A percentile compares a stretch with the other conserved stretches of the same genome.
Evolutionary conservation across 1,140 invertebrate genomes (phyloP).

Genomic region (Drosophila takahashii): DNA sequence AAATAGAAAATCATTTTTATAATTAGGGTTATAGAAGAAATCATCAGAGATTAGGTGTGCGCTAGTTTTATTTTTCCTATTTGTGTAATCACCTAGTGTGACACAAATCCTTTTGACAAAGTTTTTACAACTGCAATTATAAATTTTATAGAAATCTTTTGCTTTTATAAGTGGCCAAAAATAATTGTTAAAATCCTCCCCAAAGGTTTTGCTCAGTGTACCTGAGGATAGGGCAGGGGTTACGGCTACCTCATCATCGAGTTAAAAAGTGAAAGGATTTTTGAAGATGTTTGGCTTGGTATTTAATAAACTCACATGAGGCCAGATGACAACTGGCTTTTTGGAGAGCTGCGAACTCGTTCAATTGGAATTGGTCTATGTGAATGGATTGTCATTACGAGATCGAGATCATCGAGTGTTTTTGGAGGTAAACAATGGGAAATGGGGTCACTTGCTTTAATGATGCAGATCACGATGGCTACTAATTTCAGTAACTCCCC

Average conservation of each 20-base stretch:
- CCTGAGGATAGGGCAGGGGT: not conserved
- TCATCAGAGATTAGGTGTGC: no score
- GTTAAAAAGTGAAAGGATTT: conserved; percentile 76
- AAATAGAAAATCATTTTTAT: no score
- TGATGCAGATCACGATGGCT: not conserved
- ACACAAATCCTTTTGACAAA: no score
- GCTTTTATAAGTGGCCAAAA: no score
- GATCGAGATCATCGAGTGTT: conserved; percentile 29
- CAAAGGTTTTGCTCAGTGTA: not conserved
- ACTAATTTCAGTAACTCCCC: not conserved
- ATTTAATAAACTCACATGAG: conserved; percentile 26
- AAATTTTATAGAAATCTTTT: no score
- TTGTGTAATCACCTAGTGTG: no score
- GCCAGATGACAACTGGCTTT: conserved; percentile 37
- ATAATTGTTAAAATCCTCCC: not conserved
- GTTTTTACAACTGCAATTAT: no score
- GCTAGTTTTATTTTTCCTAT: no score
- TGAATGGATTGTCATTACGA: conserved; percentile 26
- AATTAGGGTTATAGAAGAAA: no score
- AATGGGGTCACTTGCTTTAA: conserved; percentile 9
- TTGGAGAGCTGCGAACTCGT: conserved; percentile 14
- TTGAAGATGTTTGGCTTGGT: conserved; percentile 33
- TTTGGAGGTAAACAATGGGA: conserved; percentile 5
- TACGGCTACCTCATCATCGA: conserved; percentile 41
- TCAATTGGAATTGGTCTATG: conserved; percentile 44